Percentiles rank a stretch among this genome's conserved stretches.
These are phyloP conservation scores for Drosophila ustulata DNA, from an alignment of 2,888 invertebrate species.

Conservation along the genomic window DNA sequence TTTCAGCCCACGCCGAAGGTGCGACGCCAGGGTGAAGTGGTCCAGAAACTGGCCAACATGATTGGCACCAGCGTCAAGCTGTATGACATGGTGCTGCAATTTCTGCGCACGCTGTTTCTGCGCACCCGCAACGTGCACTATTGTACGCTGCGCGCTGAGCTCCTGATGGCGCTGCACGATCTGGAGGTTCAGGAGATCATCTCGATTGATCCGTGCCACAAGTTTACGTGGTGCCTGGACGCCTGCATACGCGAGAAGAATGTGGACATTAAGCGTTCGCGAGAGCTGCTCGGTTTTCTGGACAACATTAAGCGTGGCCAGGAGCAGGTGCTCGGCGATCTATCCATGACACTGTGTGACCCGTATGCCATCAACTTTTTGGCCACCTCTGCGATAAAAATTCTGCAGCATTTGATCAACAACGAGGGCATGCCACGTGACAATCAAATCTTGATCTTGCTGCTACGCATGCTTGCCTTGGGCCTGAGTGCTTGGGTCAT, in stretches of 20 bases:
- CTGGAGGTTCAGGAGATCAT: conserved; percentile 98
- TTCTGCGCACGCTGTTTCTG: conserved; percentile 95
- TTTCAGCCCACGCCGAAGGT: conserved; percentile 97
- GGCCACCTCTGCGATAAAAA: conserved; percentile 96
- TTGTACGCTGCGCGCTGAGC: conserved; percentile 96
- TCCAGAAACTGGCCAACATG: conserved; percentile 97
- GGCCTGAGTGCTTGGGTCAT: conserved; percentile 98
- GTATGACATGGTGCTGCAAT: conserved; percentile 98
- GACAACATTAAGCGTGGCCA: conserved; percentile 97
- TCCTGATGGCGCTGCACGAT: conserved; percentile 97
- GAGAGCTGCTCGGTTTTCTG: conserved; percentile 96
- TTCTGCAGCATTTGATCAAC: conserved; percentile 94
- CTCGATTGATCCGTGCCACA: conserved; percentile 98
- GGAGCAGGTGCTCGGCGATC: conserved; percentile 94
- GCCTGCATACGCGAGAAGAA: conserved; percentile 98
- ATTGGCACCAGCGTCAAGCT: conserved; percentile 88
- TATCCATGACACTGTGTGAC: conserved; percentile 98
- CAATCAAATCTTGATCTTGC: conserved; percentile 94
- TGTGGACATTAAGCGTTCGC: conserved; percentile 96
- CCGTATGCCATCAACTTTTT: conserved; percentile 98
- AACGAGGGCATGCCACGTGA: conserved; percentile 96
- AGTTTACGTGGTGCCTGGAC: conserved; percentile 99
- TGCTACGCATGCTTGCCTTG: conserved; percentile 95
- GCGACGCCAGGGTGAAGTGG: conserved; percentile 90
- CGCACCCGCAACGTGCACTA: conserved; percentile 98